Conservation (phyloP, 2,113 vertebrate genomes). For the Stictonetta naevosa region DNA sequence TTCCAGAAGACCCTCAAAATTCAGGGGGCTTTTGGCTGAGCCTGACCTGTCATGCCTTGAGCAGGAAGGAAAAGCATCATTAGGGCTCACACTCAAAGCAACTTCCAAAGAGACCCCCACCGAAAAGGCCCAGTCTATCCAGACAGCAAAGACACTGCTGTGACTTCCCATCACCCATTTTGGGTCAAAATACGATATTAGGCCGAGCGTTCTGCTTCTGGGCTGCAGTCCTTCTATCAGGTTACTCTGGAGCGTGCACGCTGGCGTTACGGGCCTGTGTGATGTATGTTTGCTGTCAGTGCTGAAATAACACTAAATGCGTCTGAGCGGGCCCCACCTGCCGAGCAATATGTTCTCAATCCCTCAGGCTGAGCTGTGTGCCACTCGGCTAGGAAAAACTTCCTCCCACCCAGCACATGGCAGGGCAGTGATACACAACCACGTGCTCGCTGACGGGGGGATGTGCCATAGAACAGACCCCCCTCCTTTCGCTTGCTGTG, state of each 20-base stretch:
- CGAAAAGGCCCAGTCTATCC: background rate
- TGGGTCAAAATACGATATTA: slow-evolving; percentile 78
- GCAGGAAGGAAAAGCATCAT: background rate
- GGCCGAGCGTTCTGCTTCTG: slow-evolving; percentile 73
- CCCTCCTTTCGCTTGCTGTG: background rate
- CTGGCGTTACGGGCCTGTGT: slow-evolving; percentile 79
- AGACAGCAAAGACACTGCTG: slow-evolving; percentile 67
- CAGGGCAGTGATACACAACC: slow-evolving; percentile 34
- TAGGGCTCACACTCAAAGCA: background rate
- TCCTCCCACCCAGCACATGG: slow-evolving; percentile 79
- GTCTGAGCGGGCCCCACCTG: slow-evolving; percentile 82
- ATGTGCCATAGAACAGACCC: background rate
- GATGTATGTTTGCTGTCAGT: slow-evolving; percentile 92
- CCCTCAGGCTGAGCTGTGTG: slow-evolving; percentile 75
- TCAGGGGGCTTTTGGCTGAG: background rate
- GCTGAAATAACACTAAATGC: slow-evolving; percentile 90
- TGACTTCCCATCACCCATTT: slow-evolving; percentile 78
- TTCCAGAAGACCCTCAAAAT: background rate
- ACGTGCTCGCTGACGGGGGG: rapidly evolving
- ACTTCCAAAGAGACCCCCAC: background rate
- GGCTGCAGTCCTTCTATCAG: slow-evolving; percentile 78
- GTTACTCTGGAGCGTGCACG: slow-evolving; percentile 71
- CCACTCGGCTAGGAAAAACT: slow-evolving; percentile 73
- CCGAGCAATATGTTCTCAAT: slow-evolving; percentile 82
- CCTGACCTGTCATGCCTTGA: background rate